A percentile compares a stretch with the other conserved stretches of the same genome.
Evolutionary conservation across 2,888 invertebrate genomes (phyloP).

Genomic region (Epirrhoe alternata): DNA sequence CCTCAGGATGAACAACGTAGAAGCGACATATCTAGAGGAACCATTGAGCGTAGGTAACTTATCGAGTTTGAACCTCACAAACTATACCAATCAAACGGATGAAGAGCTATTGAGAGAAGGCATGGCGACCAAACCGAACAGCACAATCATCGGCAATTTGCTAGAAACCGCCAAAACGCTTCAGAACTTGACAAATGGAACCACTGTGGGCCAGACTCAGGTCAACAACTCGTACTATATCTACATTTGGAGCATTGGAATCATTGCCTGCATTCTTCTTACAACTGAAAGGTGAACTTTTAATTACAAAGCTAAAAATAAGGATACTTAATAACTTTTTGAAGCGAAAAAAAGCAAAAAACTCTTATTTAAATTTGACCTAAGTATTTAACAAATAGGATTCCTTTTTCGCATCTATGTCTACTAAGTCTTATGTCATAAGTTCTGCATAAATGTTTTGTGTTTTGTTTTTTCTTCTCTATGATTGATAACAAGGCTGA

Average conservation of each 20-base stretch:
- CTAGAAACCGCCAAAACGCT: constrained; percentile 61
- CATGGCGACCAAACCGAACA: constrained; percentile 48
- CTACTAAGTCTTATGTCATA: no score
- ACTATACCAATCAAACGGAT: constrained; percentile 37
- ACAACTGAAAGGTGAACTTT: constrained; percentile 81
- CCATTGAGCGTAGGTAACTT: constrained; percentile 12
- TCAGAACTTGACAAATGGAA: constrained; percentile 59
- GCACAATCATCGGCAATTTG: constrained; percentile 63
- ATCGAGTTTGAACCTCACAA: constrained; percentile 29
- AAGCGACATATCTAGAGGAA: constrained; percentile 46
- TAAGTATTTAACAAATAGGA: no score
- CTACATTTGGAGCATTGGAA: constrained; percentile 85
- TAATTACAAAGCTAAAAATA: constrained; percentile 2
- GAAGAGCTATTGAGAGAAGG: constrained; percentile 21
- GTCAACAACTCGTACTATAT: constrained; percentile 73
- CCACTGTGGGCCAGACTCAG: constrained; percentile 45
- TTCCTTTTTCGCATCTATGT: no score
- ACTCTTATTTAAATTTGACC: background rate
- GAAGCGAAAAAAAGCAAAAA: background rate
- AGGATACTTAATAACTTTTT: background rate
- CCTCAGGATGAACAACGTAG: constrained; percentile 78
- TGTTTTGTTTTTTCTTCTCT: no score
- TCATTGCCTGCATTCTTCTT: constrained; percentile 85
- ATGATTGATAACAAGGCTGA: no score
- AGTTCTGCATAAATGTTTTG: no score